Evolutionary conservation across 2,888 invertebrate species (phyloP), one percentile per base, ranked within the genome.

Genomic region (Phaedon cochleariae): DNA sequence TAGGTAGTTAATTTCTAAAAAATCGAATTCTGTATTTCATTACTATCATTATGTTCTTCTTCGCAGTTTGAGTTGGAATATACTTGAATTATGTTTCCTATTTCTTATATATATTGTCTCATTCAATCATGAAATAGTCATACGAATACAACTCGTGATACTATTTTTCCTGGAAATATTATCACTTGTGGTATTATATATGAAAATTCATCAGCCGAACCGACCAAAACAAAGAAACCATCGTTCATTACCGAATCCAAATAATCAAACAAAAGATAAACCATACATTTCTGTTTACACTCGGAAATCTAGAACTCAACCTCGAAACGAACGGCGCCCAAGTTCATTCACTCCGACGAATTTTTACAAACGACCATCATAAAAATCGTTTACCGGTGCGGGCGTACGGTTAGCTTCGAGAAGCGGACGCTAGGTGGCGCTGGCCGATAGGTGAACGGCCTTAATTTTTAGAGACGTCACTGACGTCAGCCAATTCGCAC

Each of bases 391-490:
- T 68, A 70, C 62, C 66, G 68, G 58, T 70, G 62, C 61, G 55
- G 18, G 34, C 0, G 49, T 51, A 26, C 49, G 59, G 29, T 53
- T 53, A 53, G 37, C 22, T 48, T 9, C 29, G 37, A n/a, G n/a
- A n/a, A n/a, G n/a, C n/a, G n/a, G n/a, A n/a, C n/a, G 2, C n/a
- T 6, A 49, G 37, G 15, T 22, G 34, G 49, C 37, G 59, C 37
- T 22, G 37, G 15, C 12, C 6, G 15, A 6, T 22, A 73, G 76
- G 75, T 76, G 74, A 77, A 76, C 71, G 76, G 74, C 76, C 74
- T 68, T 54, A 54, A 68, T 68, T 69, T 72, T 67, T 66, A 34
- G 49, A 62, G 63, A 63, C 64, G 64, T 29, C 61, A n/a, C n/a
- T n/a, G n/a, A n/a, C 59, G 48, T 52, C 51, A 10, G 46, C 34